phyloP scores from a whole-genome alignment of 2,888 invertebrate genomes.

The Philhelius pedissequus region DNA sequence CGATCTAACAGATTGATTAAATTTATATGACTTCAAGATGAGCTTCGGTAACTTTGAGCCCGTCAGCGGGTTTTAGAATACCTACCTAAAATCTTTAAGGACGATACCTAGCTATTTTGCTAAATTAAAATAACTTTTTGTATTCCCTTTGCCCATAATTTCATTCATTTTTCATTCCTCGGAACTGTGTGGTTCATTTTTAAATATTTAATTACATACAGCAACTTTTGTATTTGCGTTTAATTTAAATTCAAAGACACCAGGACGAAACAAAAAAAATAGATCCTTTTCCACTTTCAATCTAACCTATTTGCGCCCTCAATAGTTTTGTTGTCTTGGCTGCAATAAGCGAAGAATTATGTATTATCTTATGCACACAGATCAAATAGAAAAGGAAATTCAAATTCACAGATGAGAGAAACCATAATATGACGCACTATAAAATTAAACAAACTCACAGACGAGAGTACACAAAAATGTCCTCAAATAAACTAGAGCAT shows the following conservation, averaged over 20 bases:
- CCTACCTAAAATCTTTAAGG: too few species aligned
- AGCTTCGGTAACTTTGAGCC: too few species aligned
- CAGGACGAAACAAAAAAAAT: neutral
- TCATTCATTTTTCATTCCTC: too few species aligned
- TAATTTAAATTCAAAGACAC: slow-evolving; percentile 35
- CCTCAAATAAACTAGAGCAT: slow-evolving; percentile 39
- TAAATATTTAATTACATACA: neutral
- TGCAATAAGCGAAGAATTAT: neutral
- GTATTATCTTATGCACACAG: neutral
- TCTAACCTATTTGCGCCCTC: neutral
- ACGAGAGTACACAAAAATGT: neutral
- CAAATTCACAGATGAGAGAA: neutral
- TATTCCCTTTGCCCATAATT: too few species aligned
- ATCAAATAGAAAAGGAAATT: neutral
- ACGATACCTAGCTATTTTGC: too few species aligned
- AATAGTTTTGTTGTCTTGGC: neutral
- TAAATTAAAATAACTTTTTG: too few species aligned
- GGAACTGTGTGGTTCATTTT: too few species aligned
- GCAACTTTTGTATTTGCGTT: slow-evolving; percentile 4
- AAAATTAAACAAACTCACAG: slow-evolving; percentile 33
- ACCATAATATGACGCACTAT: slow-evolving; percentile 1
- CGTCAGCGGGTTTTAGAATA: too few species aligned
- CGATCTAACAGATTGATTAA: too few species aligned
- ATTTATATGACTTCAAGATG: too few species aligned
- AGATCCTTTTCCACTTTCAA: neutral